Evolutionary conservation across 2,113 vertebrate genomes (phyloP).

Genomic region (Cinclus cinclus): DNA sequence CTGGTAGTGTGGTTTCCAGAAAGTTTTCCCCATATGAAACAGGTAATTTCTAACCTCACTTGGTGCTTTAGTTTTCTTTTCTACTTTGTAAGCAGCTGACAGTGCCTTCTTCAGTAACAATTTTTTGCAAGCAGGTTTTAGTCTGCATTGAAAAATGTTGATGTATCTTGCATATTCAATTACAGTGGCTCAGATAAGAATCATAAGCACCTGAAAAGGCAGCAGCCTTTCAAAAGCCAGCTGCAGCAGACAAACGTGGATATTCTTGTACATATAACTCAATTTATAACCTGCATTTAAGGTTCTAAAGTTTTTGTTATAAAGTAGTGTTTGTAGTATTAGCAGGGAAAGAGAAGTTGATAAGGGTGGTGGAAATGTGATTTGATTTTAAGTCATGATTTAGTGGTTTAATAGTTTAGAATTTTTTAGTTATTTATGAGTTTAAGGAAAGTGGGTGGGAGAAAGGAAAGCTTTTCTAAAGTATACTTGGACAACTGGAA

Average conservation of each 20-base stretch:
- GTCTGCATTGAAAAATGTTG: neutral
- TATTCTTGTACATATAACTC: neutral
- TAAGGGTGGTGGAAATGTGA: neutral
- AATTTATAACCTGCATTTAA: neutral
- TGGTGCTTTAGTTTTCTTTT: neutral
- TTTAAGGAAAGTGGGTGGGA: neutral
- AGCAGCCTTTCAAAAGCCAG: neutral
- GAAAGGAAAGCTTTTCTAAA: neutral
- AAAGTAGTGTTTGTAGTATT: neutral
- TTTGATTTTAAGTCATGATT: neutral
- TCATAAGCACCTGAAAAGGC: neutral
- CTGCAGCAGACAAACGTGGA: accelerated
- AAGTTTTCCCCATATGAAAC: neutral
- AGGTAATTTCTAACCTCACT: neutral
- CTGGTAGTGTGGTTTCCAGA: neutral
- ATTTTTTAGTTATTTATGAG: neutral
- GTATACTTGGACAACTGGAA: neutral
- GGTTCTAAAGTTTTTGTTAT: neutral
- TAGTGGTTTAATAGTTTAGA: neutral
- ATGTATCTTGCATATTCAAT: neutral
- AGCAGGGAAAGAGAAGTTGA: neutral
- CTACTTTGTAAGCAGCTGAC: neutral
- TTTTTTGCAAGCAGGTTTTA: neutral
- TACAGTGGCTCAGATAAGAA: neutral
- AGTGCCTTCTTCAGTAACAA: neutral